phyloP scores from a whole-genome alignment of 2,797 vertebrate species.

The Tangara arthus region DNA sequence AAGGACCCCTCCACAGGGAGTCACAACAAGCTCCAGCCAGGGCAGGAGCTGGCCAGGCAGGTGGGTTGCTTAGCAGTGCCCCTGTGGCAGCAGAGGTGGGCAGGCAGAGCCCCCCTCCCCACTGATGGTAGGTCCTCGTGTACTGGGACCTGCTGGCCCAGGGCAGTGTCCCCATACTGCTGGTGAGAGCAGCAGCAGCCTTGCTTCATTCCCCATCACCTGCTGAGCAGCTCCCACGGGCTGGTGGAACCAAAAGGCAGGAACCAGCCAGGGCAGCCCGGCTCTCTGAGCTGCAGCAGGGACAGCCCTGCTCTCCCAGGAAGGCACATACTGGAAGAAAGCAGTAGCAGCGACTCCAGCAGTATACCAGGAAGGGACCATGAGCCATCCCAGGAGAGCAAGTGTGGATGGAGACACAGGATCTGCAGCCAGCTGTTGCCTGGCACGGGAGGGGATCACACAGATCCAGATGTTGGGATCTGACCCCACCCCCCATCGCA shows the following conservation, averaged over 20 bases:
- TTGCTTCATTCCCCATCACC: background rate
- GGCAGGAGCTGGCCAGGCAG: background rate
- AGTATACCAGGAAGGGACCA: background rate
- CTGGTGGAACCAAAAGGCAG: background rate
- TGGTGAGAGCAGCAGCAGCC: background rate
- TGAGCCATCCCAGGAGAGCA: background rate
- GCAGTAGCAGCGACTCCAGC: background rate
- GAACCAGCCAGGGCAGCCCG: background rate
- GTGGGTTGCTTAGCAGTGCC: background rate
- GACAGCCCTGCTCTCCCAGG: fast-evolving
- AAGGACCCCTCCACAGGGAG: background rate
- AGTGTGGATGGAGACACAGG: background rate
- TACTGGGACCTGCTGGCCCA: background rate
- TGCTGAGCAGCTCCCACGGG: background rate
- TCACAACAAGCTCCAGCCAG: background rate
- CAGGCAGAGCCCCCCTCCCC: background rate
- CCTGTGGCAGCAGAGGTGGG: fast-evolving
- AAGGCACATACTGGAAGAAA: background rate
- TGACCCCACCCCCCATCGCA: fast-evolving
- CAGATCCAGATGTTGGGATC: background rate
- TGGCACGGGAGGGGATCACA: background rate
- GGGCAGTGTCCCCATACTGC: fast-evolving
- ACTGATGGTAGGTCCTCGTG: fast-evolving
- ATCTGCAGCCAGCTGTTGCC: background rate
- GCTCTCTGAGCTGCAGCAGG: background rate